A percentile compares a stretch with the other conserved stretches of the same genome.
Conservation (phyloP, 1,140 invertebrate species). For the Colletes gigas region DNA sequence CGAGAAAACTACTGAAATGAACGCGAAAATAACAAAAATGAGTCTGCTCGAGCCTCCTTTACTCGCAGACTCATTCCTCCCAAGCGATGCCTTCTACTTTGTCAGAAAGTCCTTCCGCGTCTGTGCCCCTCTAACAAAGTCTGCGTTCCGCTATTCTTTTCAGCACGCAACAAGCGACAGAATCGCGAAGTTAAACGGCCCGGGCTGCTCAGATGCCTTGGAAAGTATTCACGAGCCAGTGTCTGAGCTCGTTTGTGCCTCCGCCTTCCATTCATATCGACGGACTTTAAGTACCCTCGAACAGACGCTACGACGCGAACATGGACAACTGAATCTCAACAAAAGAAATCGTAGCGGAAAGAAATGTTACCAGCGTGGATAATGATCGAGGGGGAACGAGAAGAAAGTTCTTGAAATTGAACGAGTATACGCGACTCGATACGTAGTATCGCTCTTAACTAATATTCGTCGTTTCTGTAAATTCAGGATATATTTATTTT, state of each 20-base stretch:
- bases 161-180: conserved; percentile 11
- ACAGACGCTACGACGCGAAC: not conserved
- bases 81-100: not conserved
- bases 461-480: too few species aligned
- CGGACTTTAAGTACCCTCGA: not conserved
- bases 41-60: not conserved
- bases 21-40: not conserved
- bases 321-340: not conserved
- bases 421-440: not conserved
- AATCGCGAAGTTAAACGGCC: conserved; percentile 27
- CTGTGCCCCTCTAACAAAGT: not conserved
- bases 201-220: not conserved
- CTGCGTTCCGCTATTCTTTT: conserved; percentile 5
- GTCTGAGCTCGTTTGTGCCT: conserved; percentile 46
- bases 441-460: not conserved
- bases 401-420: not conserved
- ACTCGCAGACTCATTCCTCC: not conserved
- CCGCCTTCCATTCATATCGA: conserved; percentile 22
- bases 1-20: not conserved
- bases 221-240: conserved; percentile 1
- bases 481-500: too few species aligned
- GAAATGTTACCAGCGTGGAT: not conserved
- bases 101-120: not conserved
- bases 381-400: not conserved
- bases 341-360: not conserved